Conservation (phyloP, 2,797 vertebrate species). For the Sebastes vulpes region DNA sequence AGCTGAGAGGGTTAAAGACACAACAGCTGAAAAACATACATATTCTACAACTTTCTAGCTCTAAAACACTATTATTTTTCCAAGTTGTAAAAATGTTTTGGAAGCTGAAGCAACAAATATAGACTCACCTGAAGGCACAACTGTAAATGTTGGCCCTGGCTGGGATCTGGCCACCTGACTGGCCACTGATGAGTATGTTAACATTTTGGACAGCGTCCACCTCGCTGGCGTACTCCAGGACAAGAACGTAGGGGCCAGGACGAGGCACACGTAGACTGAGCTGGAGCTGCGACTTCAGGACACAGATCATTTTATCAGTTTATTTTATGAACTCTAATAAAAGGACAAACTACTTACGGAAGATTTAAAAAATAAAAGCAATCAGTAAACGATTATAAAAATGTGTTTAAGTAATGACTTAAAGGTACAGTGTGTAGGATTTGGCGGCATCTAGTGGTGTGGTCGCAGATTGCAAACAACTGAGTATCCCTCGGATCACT, state of each 20-base stretch:
- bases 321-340: not conserved
- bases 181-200: constrained; percentile 79
- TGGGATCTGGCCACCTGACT: constrained; percentile 62
- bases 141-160: constrained; percentile 90
- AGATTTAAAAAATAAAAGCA: not conserved
- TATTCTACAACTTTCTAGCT: not conserved
- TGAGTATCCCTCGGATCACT: too few species aligned
- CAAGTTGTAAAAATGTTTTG: not conserved
- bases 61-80: not conserved
- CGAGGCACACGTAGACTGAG: constrained; percentile 86
- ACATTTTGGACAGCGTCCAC: constrained; percentile 81
- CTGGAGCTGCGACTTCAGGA: constrained; percentile 86
- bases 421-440: too few species aligned
- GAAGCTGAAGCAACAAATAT: not conserved
- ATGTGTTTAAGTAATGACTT: not conserved
- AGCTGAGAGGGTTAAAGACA: constrained; percentile 77
- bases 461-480: too few species aligned
- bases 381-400: not conserved
- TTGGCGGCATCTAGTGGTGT: too few species aligned
- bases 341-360: not conserved
- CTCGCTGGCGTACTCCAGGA: constrained; percentile 91
- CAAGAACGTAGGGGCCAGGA: constrained; percentile 85
- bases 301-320: not conserved
- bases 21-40: not conserved
- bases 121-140: constrained; percentile 90